Evolutionary conservation across 2,888 invertebrate genomes (phyloP).

Genomic region (Carcina quercana): DNA sequence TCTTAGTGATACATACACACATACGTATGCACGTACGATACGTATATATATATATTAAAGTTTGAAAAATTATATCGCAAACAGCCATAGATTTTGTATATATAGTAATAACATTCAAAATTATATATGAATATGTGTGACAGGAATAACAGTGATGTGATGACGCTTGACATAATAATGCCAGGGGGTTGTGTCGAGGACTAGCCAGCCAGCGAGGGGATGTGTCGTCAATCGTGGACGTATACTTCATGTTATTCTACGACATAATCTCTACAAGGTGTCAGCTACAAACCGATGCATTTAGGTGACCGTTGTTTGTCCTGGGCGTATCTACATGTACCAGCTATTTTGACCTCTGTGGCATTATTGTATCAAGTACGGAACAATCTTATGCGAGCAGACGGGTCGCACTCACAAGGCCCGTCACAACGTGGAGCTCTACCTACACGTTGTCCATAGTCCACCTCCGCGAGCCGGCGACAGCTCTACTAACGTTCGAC

Average conservation of each 20-base stretch:
- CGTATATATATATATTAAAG: slow-evolving; percentile 30
- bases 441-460: slow-evolving; percentile 3
- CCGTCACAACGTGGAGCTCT: too few species aligned
- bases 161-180: slow-evolving; percentile 45
- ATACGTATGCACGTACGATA: slow-evolving; percentile 12
- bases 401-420: background rate
- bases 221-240: too few species aligned
- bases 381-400: slow-evolving; percentile 31
- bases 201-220: too few species aligned
- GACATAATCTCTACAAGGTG: too few species aligned
- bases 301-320: too few species aligned
- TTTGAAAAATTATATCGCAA: slow-evolving; percentile 29
- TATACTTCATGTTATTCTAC: too few species aligned
- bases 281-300: too few species aligned
- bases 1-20: slow-evolving; percentile 40
- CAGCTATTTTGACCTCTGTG: slow-evolving; percentile 29
- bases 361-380: slow-evolving; percentile 52
- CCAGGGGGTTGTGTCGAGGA: too few species aligned
- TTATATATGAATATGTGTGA: slow-evolving; percentile 35
- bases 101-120: slow-evolving; percentile 34
- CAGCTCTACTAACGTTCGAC: too few species aligned
- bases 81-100: slow-evolving; percentile 50
- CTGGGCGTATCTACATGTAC: too few species aligned
- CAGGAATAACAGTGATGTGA: slow-evolving; percentile 49
- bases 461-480: slow-evolving; percentile 6